Percentiles rank a stretch among this genome's conserved stretches.
Evolutionary conservation across 2,888 invertebrate genomes (phyloP).

Genomic region (Cactoblastis cactorum): DNA sequence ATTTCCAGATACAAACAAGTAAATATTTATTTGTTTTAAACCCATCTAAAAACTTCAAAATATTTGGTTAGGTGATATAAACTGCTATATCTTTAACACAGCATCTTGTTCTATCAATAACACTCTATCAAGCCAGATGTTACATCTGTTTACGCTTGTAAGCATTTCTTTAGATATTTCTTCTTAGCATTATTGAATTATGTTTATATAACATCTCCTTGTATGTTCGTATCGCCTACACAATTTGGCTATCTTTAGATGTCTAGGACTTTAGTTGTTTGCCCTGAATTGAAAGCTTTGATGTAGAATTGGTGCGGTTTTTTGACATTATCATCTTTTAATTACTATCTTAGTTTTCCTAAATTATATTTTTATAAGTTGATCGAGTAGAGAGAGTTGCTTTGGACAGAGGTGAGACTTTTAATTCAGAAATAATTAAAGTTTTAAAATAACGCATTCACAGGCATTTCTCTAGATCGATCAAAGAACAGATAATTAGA

Average conservation of each 20-base stretch:
- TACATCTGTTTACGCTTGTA: slow-evolving; percentile 5
- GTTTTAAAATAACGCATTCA: no score
- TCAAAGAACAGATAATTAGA: no score
- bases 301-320: neutral
- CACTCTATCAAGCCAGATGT: slow-evolving; percentile 7
- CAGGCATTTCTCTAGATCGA: no score
- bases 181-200: neutral
- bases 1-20: no score
- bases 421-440: no score
- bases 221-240: neutral
- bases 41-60: neutral
- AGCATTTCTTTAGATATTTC: neutral
- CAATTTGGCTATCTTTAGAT: neutral
- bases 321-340: neutral
- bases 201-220: neutral
- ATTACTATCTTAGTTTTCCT: no score
- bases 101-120: slow-evolving; percentile 3
- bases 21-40: neutral
- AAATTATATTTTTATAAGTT: no score
- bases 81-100: neutral
- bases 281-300: neutral
- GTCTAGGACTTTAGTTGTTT: neutral
- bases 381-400: no score
- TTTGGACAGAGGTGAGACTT: no score
- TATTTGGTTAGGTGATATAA: neutral